Conservation (phyloP, 2,888 invertebrate species). For the Ophonus ardosiacus region DNA sequence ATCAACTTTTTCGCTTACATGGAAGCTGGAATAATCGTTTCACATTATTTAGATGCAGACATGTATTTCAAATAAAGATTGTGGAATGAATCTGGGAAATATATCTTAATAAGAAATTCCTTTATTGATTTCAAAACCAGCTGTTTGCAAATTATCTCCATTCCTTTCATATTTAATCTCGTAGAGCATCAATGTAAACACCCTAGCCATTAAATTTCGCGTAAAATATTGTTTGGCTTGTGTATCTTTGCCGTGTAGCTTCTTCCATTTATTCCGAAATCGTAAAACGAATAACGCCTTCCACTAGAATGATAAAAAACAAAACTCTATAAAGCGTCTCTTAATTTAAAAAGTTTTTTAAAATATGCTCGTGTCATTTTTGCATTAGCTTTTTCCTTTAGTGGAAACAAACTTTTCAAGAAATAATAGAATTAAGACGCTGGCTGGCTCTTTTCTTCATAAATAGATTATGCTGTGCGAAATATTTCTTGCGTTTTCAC, state of each 20-base stretch:
- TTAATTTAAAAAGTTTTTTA: conserved; percentile 61
- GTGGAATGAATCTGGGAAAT: neutral
- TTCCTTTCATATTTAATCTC: conserved; percentile 43
- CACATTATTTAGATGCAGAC: too few species aligned
- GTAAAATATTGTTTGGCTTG: conserved; percentile 49
- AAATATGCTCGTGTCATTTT: conserved; percentile 63
- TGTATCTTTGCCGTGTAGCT: conserved; percentile 22
- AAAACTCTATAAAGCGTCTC: conserved; percentile 61
- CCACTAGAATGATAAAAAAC: conserved; percentile 57
- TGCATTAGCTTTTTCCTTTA: conserved; percentile 61
- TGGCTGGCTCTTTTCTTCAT: conserved; percentile 55
- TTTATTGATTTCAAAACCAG: conserved; percentile 27
- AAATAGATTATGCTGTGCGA: conserved; percentile 56
- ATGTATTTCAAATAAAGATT: neutral
- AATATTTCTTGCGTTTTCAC: conserved; percentile 50
- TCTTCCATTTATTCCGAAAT: conserved; percentile 10
- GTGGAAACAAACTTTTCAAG: conserved; percentile 54
- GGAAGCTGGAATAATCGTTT: too few species aligned
- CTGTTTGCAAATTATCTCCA: conserved; percentile 21
- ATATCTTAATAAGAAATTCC: neutral
- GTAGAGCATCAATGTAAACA: conserved; percentile 43
- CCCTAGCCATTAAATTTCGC: conserved; percentile 55
- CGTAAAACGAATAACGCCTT: conserved; percentile 32
- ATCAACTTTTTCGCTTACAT: too few species aligned
- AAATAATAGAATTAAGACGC: conserved; percentile 62